Evolutionary conservation across 2,888 invertebrate species (phyloP).

Genomic region (Ptilodon capucinus): DNA sequence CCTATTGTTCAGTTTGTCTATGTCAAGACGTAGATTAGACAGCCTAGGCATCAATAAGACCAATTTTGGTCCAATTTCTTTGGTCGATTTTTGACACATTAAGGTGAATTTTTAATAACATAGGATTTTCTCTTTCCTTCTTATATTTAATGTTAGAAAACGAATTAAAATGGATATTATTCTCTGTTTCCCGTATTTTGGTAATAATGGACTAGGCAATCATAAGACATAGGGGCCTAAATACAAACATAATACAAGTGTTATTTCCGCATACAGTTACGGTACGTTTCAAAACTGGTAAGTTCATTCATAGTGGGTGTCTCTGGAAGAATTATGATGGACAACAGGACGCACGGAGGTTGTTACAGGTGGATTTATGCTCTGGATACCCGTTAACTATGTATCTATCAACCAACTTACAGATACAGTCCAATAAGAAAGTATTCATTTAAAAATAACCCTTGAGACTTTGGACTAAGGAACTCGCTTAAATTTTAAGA

Average conservation of each 20-base stretch:
- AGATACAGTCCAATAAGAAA: constrained; percentile 2
- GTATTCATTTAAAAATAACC: not conserved
- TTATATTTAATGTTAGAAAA: no score
- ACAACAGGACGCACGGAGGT: constrained; percentile 33
- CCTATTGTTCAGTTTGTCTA: no score
- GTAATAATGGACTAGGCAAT: no score
- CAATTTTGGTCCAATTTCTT: no score
- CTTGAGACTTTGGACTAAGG: not conserved
- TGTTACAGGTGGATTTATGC: constrained; percentile 50
- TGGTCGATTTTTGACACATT: no score
- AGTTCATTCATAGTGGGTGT: constrained; percentile 23
- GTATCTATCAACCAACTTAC: constrained; percentile 21
- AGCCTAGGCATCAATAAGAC: no score
- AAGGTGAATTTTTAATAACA: no score
- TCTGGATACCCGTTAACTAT: constrained; percentile 41
- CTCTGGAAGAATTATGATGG: constrained; percentile 39
- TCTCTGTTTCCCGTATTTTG: no score
- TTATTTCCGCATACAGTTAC: not conserved
- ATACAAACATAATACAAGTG: not conserved
- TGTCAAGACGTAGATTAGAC: no score
- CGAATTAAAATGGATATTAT: no score
- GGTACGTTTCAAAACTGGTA: not conserved
- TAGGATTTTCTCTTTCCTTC: no score
- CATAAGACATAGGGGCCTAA: no score
- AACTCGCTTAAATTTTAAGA: not conserved